Base-by-base conservation (phyloP, 2,113 vertebrate genomes). In the Grammomys surdaster region DNA sequence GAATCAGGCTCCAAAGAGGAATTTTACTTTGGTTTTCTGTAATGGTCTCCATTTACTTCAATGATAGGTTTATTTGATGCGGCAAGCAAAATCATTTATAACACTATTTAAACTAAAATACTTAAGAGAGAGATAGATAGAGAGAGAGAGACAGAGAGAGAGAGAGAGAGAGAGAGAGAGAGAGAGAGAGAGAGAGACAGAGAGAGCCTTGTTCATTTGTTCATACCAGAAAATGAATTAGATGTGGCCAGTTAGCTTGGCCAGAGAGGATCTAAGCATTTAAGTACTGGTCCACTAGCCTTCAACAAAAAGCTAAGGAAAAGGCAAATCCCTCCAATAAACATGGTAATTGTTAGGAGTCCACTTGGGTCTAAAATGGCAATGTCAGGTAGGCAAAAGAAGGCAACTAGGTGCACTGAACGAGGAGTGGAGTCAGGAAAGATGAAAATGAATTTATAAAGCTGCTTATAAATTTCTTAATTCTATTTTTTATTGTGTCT, bases 271-370 rank as follows among this genome's bases (percentile, higher is more conserved):
- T 56, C 51, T 51, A 12, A 48, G 10, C 4, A 17, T 22, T 54
- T 40, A 40, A 19, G 19, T 7, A 12, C 2, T 63, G 3, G 2
- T 43, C 14, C 7, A 60, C 4, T 22, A 7, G 58, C 46, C 0
- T 12, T 11, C 7, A 11, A 86, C 73, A 22, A 46, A 87, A 67
- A 36, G 16, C 14, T 70, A 19, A 60, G 1, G 10, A 48, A 78
- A n/a, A 12, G 67, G 12, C 54, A 56, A 67, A 67, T 3, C 4
- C 48, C 3, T 93, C 8, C 24, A 7, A 5, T 80, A 63, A 43
- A 67, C 9, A 51, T 51, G 7, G 1, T 7, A 8, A 4, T 80
- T 3, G 4, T 43, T 60, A 51, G 16, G 43, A 26, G 36, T 12
- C 1, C 14, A 56, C 13, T 87, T 43, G 22, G 11, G 20, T 60